Evolutionary conservation across 2,888 invertebrate genomes (phyloP).

Genomic region (Stratiomys singularior): DNA sequence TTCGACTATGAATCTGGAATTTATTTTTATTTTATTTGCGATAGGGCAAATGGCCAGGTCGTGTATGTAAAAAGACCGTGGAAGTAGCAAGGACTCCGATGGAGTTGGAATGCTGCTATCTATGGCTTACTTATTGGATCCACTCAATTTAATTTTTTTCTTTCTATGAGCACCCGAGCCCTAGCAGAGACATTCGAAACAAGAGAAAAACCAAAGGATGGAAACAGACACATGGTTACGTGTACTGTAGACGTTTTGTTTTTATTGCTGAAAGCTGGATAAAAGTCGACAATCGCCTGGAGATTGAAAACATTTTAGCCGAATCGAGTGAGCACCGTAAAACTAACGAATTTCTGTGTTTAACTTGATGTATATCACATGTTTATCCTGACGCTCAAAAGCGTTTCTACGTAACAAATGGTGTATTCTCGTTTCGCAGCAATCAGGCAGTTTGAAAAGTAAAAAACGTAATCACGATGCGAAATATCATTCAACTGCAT

Average conservation of each 20-base stretch:
- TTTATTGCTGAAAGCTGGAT: background rate
- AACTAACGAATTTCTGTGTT: no score
- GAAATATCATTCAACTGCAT: no score
- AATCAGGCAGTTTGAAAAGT: no score
- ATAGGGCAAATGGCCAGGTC: slow-evolving; percentile 15
- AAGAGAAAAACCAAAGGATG: background rate
- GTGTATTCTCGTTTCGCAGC: no score
- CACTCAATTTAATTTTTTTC: slow-evolving; percentile 49
- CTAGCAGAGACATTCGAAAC: background rate
- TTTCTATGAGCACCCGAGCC: slow-evolving; percentile 16
- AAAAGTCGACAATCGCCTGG: background rate
- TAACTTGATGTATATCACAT: no score
- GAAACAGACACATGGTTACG: background rate
- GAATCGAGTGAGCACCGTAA: no score
- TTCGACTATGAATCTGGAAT: slow-evolving; percentile 40
- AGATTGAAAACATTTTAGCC: no score
- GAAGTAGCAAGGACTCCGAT: background rate
- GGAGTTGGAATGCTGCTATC: background rate
- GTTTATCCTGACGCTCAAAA: no score
- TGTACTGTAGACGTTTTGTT: background rate
- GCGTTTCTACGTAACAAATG: no score
- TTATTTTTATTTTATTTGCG: slow-evolving; percentile 42
- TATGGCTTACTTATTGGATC: slow-evolving; percentile 49
- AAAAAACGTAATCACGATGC: no score
- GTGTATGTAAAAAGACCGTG: background rate